These are phyloP conservation scores for Saturnia pavonia DNA, from an alignment of 2,888 invertebrate species.

Conservation along the genomic window DNA sequence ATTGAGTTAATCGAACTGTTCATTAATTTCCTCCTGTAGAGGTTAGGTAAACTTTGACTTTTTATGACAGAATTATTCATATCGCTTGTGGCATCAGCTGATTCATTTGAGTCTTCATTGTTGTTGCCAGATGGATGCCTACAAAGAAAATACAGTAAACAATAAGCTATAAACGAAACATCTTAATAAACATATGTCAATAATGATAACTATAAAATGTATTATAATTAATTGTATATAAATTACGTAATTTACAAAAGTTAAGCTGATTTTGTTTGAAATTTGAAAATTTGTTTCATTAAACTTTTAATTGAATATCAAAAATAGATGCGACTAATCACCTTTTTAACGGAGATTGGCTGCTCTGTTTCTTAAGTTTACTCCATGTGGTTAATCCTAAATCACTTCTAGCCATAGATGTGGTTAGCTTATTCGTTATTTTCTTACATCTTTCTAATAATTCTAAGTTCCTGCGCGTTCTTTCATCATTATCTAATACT, in stretches of 20 bases:
- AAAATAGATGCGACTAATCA: conserved; percentile 43
- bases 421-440: conserved; percentile 82
- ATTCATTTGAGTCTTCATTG: conserved; percentile 83
- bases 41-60: conserved; percentile 91
- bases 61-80: conserved; percentile 84
- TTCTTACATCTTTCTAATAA: conserved; percentile 80
- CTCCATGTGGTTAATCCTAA: conserved; percentile 95
- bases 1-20: conserved; percentile 78
- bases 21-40: conserved; percentile 81
- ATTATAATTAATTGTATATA: not conserved
- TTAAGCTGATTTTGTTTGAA: not conserved
- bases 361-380: conserved; percentile 88
- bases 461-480: conserved; percentile 82
- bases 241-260: not conserved
- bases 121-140: conserved; percentile 91
- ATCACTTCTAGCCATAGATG: conserved; percentile 93
- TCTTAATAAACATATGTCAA: not conserved
- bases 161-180: not conserved
- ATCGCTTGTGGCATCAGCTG: conserved; percentile 79
- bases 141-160: conserved; percentile 22
- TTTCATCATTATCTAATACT: conserved; percentile 76
- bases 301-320: not conserved
- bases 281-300: not conserved
- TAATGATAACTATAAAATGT: not conserved
- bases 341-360: conserved; percentile 84